These are phyloP conservation scores for Ceratoteleas bidentatus DNA, from an alignment of 1,140 invertebrate species.

Conservation along the genomic window DNA sequence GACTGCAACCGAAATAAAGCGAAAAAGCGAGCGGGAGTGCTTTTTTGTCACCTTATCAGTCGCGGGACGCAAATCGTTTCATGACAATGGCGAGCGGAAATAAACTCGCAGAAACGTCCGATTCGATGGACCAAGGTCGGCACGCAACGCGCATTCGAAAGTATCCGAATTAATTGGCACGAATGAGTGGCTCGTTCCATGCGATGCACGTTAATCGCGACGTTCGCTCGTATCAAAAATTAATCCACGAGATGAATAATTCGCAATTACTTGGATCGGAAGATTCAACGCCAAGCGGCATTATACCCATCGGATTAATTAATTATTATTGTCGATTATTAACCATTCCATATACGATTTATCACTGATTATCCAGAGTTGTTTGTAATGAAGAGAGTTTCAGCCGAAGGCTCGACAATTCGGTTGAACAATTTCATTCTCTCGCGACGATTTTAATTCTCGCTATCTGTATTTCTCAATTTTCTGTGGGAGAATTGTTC, in stretches of 20 bases:
- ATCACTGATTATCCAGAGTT: not conserved
- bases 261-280: not conserved
- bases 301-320: constrained; percentile 4
- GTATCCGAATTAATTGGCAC: constrained; percentile 8
- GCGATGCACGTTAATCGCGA: constrained; percentile 7
- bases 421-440: not conserved
- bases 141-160: constrained; percentile 22
- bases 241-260: not conserved
- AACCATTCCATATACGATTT: not conserved
- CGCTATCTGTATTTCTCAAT: too few species aligned
- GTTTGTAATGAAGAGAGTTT: not conserved
- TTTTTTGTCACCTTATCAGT: constrained; percentile 19
- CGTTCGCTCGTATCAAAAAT: not conserved
- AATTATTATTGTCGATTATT: constrained; percentile 1
- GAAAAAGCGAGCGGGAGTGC: not conserved
- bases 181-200: constrained; percentile 7
- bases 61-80: constrained; percentile 9
- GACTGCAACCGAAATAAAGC: too few species aligned
- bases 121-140: constrained; percentile 28
- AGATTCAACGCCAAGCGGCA: not conserved
- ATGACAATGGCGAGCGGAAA: constrained; percentile 20
- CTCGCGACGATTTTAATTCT: not conserved
- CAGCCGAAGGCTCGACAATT: not conserved
- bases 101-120: constrained; percentile 1
- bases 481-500: too few species aligned